These are phyloP conservation scores for Aspiorhynchus laticeps DNA, from an alignment of 2,113 vertebrate genomes.

Conservation along the genomic window DNA sequence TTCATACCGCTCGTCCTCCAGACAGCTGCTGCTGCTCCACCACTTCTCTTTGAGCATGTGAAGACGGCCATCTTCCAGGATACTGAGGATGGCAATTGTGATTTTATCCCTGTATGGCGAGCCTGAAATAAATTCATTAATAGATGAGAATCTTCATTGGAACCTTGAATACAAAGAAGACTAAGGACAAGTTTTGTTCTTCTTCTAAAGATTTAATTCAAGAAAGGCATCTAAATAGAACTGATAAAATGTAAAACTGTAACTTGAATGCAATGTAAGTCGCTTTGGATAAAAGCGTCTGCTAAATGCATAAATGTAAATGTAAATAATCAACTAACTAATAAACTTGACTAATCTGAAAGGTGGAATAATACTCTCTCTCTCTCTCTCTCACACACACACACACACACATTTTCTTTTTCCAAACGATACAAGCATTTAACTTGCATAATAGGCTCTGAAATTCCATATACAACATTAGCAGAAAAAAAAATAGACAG, in stretches of 20 bases:
- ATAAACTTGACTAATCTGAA: neutral
- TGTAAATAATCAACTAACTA: neutral
- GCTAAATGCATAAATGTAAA: too few species aligned
- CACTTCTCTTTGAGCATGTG: conserved; percentile 97
- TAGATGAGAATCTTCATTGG: neutral
- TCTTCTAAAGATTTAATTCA: neutral
- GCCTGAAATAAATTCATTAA: conserved; percentile 72
- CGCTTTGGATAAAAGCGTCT: too few species aligned
- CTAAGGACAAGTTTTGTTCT: neutral
- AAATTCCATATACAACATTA: neutral
- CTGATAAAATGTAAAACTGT: too few species aligned
- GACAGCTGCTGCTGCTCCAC: conserved; percentile 93
- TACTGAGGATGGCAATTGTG: conserved; percentile 95
- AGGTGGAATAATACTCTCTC: neutral
- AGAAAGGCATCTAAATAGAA: neutral
- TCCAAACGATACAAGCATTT: too few species aligned
- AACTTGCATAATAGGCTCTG: neutral
- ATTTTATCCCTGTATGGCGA: conserved; percentile 98
- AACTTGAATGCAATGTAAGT: too few species aligned
- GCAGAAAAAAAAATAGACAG: neutral
- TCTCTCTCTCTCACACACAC: too few species aligned
- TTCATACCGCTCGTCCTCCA: conserved; percentile 90
- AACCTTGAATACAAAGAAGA: neutral
- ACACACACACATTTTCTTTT: too few species aligned
- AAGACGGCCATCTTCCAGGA: conserved; percentile 95